Evolutionary conservation across 1,140 invertebrate species (phyloP), one percentile per base, ranked within the genome.

Genomic region (Euborellia annulipes): DNA sequence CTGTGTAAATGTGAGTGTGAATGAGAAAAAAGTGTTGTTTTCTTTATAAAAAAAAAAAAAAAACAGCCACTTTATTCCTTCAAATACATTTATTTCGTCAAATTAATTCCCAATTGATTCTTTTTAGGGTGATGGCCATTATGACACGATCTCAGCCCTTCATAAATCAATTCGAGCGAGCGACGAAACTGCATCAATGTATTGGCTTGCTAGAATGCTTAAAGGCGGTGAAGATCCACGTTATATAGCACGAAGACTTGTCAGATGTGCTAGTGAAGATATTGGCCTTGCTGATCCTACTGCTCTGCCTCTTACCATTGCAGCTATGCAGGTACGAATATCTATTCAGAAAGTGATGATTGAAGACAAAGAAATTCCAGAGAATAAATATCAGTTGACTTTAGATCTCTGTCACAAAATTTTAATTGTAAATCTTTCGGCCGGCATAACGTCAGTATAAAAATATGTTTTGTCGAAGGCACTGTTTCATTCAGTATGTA

Each of bases 91-190:
- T n/a, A n/a, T n/a, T n/a, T n/a, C n/a, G n/a, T n/a, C n/a, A n/a
- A n/a, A n/a, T n/a, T n/a, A n/a, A n/a, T n/a, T n/a, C n/a, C n/a
- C n/a, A n/a, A n/a, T n/a, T n/a, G n/a, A n/a, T n/a, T 27, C 11
- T 27, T 27, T 27, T 27, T 27, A 27, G 59, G 84, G 85, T 13
- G 85, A 89, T 47, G 79, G 86, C 57, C 84, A 88, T 62, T 90
- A 86, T 58, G 81, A 88, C 55, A 76, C 75, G 19, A 79, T 83
- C 52, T 88, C 85, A 8, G 85, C 85, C 0, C 63, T 89, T 27
- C 83, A 86, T 51, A 89, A 90, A 61, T 85, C 83, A 0, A 79
- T 90, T n/a, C 68, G 86, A 54, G 84, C 82, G 0, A 77, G 79
- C 13, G 80, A 86, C 59, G 77, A 76, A 36, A 84, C 84, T 64